Percentiles rank a stretch among this genome's conserved stretches.
These are phyloP conservation scores for Dipus sagitta DNA, from an alignment of 2,797 vertebrate genomes.

Conservation along the genomic window DNA sequence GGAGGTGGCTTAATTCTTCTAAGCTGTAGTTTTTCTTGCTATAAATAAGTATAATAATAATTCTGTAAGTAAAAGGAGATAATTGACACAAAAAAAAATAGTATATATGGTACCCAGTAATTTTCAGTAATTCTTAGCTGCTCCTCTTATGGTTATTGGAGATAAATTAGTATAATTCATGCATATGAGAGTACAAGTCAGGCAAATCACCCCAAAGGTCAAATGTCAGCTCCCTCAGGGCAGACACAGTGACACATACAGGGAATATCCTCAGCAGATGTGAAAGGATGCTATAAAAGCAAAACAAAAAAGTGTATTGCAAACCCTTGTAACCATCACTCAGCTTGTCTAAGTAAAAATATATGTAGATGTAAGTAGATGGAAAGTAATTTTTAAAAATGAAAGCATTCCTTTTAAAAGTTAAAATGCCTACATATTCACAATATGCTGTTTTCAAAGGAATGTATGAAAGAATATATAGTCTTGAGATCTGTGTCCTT, in stretches of 20 bases:
- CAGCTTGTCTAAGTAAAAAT: slow-evolving; percentile 23
- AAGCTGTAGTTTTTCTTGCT: slow-evolving; percentile 32
- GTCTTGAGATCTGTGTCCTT: slow-evolving; percentile 23
- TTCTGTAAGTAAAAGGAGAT: not conserved
- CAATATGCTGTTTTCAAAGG: slow-evolving; percentile 44
- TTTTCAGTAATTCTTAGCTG: not conserved
- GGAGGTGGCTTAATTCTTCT: slow-evolving; percentile 39
- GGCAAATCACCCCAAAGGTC: not conserved
- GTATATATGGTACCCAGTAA: not conserved
- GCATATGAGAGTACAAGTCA: slow-evolving; percentile 2
- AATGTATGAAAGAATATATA: slow-evolving; percentile 25
- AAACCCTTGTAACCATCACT: not conserved
- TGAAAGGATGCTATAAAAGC: too few relatives aligned
- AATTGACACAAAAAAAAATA: not conserved
- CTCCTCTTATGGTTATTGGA: not conserved
- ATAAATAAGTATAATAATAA: slow-evolving; percentile 18
- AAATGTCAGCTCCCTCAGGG: not conserved
- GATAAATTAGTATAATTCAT: slow-evolving; percentile 14
- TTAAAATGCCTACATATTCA: not conserved
- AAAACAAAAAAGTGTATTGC: not conserved
- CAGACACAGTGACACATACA: not conserved
- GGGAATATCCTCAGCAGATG: not conserved
- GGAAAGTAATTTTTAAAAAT: slow-evolving; percentile 45
- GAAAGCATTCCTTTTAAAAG: not conserved
- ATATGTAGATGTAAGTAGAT: not conserved